These are phyloP conservation scores for Turritopsis rubra DNA, from an alignment of 30 jellyfish, hydroid and myxozoan species.

Conservation along the genomic window DNA sequence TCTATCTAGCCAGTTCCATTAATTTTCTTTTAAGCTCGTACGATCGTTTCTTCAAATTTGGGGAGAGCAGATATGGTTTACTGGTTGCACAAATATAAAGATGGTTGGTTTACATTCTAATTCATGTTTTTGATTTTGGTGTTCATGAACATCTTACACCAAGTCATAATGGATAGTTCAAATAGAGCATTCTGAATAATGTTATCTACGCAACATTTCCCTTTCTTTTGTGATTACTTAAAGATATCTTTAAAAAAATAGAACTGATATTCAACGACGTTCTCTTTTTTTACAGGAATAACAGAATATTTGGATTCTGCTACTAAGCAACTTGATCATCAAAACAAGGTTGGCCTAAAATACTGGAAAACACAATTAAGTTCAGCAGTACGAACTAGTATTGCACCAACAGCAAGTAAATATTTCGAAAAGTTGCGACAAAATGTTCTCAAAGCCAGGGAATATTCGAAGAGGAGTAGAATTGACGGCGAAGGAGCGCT, in stretches of 20 bases:
- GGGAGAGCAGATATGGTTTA: conserved; percentile 21
- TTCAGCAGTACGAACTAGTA: conserved; percentile 5
- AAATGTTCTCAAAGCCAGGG: background rate
- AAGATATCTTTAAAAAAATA: background rate
- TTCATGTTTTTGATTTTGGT: no score
- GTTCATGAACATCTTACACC: no score
- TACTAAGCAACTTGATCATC: conserved; percentile 20
- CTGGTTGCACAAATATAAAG: conserved; percentile 7
- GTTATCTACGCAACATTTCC: no score
- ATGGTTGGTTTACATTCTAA: conserved; percentile 20
- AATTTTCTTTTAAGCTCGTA: conserved; percentile 8
- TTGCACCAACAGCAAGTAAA: conserved; percentile 9
- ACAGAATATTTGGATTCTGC: conserved; percentile 10
- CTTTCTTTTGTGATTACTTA: no score
- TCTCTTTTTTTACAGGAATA: conserved; percentile 4
- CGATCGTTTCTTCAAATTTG: background rate
- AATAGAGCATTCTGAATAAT: no score
- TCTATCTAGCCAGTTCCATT: no score
- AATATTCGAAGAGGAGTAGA: conserved; percentile 13
- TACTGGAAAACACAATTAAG: conserved; percentile 21
- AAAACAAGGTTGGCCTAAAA: conserved; percentile 17
- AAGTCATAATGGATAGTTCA: no score
- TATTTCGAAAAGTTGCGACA: conserved; percentile 10
- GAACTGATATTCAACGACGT: background rate
- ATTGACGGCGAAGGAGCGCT: conserved; percentile 4